These are phyloP conservation scores for Psittacula cyanocephala DNA, from an alignment of 2,113 vertebrate genomes.

Conservation along the genomic window DNA sequence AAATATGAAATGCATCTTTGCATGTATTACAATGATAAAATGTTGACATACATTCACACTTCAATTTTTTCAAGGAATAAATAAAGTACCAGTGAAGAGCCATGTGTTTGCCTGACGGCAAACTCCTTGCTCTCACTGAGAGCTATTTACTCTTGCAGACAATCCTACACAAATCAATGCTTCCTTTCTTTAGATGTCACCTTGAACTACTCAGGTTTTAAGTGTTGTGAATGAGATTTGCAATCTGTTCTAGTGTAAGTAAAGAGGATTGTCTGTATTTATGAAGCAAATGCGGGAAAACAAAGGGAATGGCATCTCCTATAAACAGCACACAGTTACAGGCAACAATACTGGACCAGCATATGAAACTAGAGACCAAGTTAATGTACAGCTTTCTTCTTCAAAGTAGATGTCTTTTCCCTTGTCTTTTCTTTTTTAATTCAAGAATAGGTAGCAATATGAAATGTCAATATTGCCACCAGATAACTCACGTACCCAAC, in stretches of 20 bases:
- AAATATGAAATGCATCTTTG: not conserved
- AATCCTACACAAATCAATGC: not conserved
- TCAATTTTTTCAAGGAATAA: not conserved
- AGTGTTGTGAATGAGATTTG: not conserved
- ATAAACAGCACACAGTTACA: not conserved
- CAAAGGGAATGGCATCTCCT: not conserved
- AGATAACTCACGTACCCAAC: not conserved
- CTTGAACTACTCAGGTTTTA: not conserved
- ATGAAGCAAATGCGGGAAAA: not conserved
- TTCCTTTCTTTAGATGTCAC: not conserved
- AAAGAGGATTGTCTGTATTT: not conserved
- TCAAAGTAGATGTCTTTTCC: not conserved
- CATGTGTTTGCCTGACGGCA: rapidly evolving
- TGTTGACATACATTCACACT: not conserved
- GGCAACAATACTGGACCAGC: not conserved
- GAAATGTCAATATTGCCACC: not conserved
- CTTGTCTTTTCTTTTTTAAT: not conserved
- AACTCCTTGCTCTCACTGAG: not conserved
- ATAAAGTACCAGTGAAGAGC: not conserved
- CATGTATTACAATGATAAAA: not conserved
- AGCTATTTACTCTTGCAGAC: not conserved
- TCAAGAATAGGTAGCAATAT: not conserved
- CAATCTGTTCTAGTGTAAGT: not conserved
- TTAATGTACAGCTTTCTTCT: not conserved
- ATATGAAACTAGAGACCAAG: not conserved